Evolutionary conservation across 2,797 vertebrate genomes (phyloP).

Genomic region (Synaphobranchus kaupii): DNA sequence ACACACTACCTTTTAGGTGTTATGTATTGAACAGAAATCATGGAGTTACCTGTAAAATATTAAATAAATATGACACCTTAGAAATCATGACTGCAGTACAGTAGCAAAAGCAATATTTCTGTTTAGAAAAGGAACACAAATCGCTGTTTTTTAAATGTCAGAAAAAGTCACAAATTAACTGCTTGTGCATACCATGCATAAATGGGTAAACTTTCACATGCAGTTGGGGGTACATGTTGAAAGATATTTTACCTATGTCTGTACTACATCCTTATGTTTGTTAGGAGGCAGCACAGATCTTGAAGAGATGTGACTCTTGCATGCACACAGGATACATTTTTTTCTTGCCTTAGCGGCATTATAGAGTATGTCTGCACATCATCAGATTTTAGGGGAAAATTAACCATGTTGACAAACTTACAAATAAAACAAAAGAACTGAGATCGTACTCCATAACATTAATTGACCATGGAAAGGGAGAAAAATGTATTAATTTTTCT

Average conservation of each 20-base stretch:
- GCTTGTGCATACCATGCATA: not conserved
- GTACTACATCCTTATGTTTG: not conserved
- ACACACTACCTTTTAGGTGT: not conserved
- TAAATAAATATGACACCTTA: not conserved
- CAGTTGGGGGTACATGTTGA: not conserved
- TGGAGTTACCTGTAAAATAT: not conserved
- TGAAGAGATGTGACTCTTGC: not conserved
- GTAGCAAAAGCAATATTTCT: not conserved
- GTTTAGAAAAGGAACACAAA: not conserved
- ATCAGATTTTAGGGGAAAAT: not conserved
- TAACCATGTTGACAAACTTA: not conserved
- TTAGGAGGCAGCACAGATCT: conserved; percentile 20
- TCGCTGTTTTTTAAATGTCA: not conserved
- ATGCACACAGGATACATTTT: not conserved
- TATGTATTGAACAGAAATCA: not conserved
- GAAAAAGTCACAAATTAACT: not conserved
- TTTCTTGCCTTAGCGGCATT: not conserved
- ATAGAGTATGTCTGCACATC: not conserved
- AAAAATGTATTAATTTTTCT: not conserved
- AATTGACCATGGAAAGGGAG: not conserved
- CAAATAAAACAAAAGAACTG: not conserved
- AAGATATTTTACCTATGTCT: not conserved
- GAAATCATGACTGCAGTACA: not conserved
- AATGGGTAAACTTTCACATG: not conserved
- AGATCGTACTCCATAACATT: not conserved